Conservation (phyloP, 2,797 vertebrate genomes). For the Dendrocincla tyrannina region DNA sequence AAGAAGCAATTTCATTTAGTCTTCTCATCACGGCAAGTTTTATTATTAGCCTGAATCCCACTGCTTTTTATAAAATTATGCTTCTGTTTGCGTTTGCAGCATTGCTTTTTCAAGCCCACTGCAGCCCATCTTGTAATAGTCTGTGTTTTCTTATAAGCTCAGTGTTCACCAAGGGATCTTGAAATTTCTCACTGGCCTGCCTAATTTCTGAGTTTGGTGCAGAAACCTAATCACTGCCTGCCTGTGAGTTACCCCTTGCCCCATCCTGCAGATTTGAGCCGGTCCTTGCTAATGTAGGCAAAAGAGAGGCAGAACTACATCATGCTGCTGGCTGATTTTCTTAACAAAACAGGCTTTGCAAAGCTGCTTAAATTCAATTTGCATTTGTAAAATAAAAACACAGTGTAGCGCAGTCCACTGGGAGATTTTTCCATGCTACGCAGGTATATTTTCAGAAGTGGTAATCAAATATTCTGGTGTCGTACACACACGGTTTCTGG, state of each 20-base stretch:
- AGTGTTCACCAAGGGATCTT: background rate
- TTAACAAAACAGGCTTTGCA: slow-evolving; percentile 51
- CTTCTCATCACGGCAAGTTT: slow-evolving; percentile 5
- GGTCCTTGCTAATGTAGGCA: background rate
- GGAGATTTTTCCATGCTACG: slow-evolving; percentile 19
- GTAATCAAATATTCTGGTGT: slow-evolving; percentile 31
- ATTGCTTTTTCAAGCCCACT: background rate
- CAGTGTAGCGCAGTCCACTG: background rate
- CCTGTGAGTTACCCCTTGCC: background rate
- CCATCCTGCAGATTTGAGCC: background rate
- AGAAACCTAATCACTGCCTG: background rate
- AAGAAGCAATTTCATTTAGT: slow-evolving; percentile 28
- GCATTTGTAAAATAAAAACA: slow-evolving; percentile 39
- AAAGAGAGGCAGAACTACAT: background rate
- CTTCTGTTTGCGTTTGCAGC: slow-evolving; percentile 23
- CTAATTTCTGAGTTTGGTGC: background rate
- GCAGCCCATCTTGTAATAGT: background rate
- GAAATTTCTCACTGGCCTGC: background rate
- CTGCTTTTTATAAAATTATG: slow-evolving; percentile 52
- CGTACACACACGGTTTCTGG: background rate
- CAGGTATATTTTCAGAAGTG: background rate
- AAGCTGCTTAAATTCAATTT: slow-evolving; percentile 45
- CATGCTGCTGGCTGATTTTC: background rate
- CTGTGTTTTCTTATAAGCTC: background rate
- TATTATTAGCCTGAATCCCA: slow-evolving; percentile 15